Evolutionary conservation across 1,140 invertebrate species (phyloP), one percentile per base, ranked within the genome.

Genomic region (Drosophila oshimai): DNA sequence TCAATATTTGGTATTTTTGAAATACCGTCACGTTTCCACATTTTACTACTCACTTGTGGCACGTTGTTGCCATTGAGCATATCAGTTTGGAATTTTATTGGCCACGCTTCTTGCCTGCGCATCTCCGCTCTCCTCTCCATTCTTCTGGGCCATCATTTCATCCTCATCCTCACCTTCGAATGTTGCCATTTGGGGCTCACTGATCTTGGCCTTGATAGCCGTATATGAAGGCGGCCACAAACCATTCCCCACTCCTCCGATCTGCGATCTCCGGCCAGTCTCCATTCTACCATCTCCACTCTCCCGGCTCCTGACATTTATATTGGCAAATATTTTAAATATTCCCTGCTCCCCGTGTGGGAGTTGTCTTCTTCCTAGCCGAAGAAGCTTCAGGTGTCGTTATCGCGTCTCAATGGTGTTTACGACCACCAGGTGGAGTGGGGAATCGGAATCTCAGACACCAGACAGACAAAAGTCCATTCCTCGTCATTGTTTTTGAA

Each of bases 61-160:
- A 86, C 81, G 81, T 81, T 86, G 81, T 81, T 86, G 83, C 81
- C 81, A 86, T 86, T 87, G 81, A 86, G 81, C 81, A 87, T 81
- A 87, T 86, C 81, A 87, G 81, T 67, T 87, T 70, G 81, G 73
- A 81, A 86, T 86, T 86, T 86, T 86, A 86, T 86, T 86, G 81
- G 81, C 81, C 81, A 86, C 81, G 81, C 81, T 86, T 87, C 73
- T 73, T 71, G 62, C 71, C 55, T 42, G 36, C 36, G 28, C 39
- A 33, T 80, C 74, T 67, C 71, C 51, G n/a, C 31, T 49, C 17
- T 34, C 6, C 15, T 15, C n/a, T 24, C 55, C 26, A 7, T 17
- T 10, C 10, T 15, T 36, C 7, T 24, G n/a, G n/a, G n/a, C 10
- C 36, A 13, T 46, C 34, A 34, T 9, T 54, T 26, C 31, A 22